These are phyloP conservation scores for Microplitis demolitor DNA, from an alignment of 1,140 invertebrate genomes.

Conservation along the genomic window DNA sequence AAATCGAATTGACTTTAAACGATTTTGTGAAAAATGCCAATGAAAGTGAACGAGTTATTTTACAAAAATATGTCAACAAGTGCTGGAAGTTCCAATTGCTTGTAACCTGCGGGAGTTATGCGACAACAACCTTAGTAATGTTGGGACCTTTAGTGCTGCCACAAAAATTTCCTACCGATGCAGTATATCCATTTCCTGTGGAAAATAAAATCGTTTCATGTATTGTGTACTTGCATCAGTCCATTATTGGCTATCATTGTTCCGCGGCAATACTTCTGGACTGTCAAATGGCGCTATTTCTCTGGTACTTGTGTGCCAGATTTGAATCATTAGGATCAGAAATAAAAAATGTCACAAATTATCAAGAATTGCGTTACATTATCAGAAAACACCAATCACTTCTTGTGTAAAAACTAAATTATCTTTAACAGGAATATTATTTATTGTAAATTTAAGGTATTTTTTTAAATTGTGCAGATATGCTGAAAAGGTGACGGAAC, in stretches of 20 bases:
- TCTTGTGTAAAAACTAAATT: constrained; percentile 18
- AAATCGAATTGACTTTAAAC: not conserved
- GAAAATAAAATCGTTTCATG: constrained; percentile 7
- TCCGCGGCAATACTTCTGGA: constrained; percentile 24
- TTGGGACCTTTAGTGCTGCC: constrained; percentile 28
- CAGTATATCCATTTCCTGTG: constrained; percentile 35
- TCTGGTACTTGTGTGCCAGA: constrained; percentile 36
- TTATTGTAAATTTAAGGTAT: not conserved
- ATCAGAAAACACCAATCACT: constrained; percentile 32
- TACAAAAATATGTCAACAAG: constrained; percentile 5
- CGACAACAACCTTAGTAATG: not conserved
- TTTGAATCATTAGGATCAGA: constrained; percentile 32
- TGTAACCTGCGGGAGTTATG: not conserved
- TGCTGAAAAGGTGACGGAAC: not conserved
- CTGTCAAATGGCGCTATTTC: constrained; percentile 29
- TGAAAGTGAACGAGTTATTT: not conserved
- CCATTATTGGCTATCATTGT: constrained; percentile 27
- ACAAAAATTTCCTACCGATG: constrained; percentile 28
- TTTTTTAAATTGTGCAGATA: not conserved
- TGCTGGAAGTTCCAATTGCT: constrained; percentile 4
- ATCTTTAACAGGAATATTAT: not conserved
- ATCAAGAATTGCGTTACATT: constrained; percentile 1
- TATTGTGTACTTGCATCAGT: constrained; percentile 34
- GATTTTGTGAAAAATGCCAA: not conserved
- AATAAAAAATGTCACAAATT: not conserved